Evolutionary conservation across 2,888 invertebrate genomes (phyloP).

Genomic region (Phengaris alcon): DNA sequence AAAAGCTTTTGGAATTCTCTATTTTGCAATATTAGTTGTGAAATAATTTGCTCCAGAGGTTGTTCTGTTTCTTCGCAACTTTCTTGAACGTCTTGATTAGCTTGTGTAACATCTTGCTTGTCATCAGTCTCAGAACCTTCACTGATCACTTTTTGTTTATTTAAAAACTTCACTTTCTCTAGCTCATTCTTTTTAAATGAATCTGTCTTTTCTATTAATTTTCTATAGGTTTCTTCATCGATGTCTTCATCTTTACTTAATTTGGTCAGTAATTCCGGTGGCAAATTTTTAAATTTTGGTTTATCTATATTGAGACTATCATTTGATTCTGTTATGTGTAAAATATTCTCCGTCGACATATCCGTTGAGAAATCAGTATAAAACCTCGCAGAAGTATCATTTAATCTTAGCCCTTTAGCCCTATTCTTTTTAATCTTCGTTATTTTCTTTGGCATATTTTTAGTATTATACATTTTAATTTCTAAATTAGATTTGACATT

Average conservation of each 20-base stretch:
- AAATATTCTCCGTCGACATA: slow-evolving; percentile 79
- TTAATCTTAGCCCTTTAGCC: slow-evolving; percentile 72
- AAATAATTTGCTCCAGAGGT: slow-evolving; percentile 87
- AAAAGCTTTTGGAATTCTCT: slow-evolving; percentile 89
- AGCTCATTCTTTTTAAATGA: slow-evolving; percentile 76
- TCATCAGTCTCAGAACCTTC: slow-evolving; percentile 69
- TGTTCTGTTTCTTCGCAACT: slow-evolving; percentile 70
- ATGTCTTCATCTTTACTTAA: slow-evolving; percentile 71
- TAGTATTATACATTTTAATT: slow-evolving; percentile 82
- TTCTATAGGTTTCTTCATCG: slow-evolving; percentile 71
- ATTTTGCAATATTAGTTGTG: slow-evolving; percentile 89
- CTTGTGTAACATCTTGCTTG: slow-evolving; percentile 49
- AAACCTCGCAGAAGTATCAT: slow-evolving; percentile 81
- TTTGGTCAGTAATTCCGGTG: slow-evolving; percentile 48
- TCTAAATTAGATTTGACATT: slow-evolving; percentile 65
- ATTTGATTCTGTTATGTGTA: slow-evolving; percentile 82
- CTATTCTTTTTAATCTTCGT: slow-evolving; percentile 84
- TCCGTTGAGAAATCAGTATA: slow-evolving; percentile 83
- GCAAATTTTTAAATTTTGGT: slow-evolving; percentile 48
- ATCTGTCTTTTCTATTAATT: slow-evolving; percentile 74
- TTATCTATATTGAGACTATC: slow-evolving; percentile 79
- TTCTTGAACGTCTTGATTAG: slow-evolving; percentile 49
- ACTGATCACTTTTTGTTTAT: slow-evolving; percentile 71
- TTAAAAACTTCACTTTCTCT: slow-evolving; percentile 72
- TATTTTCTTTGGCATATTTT: slow-evolving; percentile 85